Evolutionary conservation across 2,113 vertebrate species (phyloP), one percentile per base, ranked within the genome.

Genomic region (Clarias magur): DNA sequence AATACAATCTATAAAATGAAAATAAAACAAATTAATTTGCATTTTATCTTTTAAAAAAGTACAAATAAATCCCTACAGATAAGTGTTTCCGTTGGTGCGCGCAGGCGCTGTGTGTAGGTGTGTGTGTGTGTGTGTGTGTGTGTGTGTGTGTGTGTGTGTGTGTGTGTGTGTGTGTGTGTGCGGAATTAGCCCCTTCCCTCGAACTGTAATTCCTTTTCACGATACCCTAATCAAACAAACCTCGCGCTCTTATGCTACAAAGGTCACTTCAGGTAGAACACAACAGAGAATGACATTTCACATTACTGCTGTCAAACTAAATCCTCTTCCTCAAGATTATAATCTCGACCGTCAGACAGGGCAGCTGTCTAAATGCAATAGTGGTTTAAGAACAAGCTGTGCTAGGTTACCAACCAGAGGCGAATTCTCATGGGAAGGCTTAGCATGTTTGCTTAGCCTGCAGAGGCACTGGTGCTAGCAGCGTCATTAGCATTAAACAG

Each of bases 401-500:
- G 38, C 79, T 7, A 30, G 27, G 60, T 60, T 60, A 38, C 4
- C 79, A 34, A 60, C 19, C 10, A 59, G 56, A 80, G 19, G 79
- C 19, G 60, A 34, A 60, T 60, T 60, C 57, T 38, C 57, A 60
- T 38, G 54, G 30, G 30, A 23, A 60, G 56, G 30, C 2, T 38
- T 34, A 73, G 27, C 21, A 12, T 75, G 84, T 86, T 86, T 86
- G 34, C 79, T 81, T 75, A 79, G 30, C 80, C 75, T 83, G 65
- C 62, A 68, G 25, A 59, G 60, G 19, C 19, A 83, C 16, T 84
- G n/a, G 16, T 62, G 80, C 73, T 81, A 27, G 72, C 12, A 53
- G n/a, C 34, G 82, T 85, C 48, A 86, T 89, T 88, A 81, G 67
- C 79, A 65, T 62, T 16, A n/a, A 90, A 73, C 80, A 82, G 60